A percentile compares a stretch with the other conserved stretches of the same genome.
Evolutionary conservation across 1,140 invertebrate species (phyloP).

Genomic region (Fopius arisanus): DNA sequence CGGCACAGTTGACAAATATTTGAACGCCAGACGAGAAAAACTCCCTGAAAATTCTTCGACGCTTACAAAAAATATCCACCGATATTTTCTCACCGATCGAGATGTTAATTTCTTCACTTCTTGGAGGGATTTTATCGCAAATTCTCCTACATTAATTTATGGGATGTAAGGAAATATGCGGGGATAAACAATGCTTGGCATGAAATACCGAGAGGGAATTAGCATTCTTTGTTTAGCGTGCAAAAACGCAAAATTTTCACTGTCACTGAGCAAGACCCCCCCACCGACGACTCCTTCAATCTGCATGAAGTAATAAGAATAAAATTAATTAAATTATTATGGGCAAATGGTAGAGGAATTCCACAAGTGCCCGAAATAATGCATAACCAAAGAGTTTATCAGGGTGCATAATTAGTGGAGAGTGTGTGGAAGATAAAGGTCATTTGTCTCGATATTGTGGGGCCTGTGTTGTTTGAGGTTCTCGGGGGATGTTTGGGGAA

Average conservation of each 20-base stretch:
- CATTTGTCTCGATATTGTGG: conserved; percentile 28
- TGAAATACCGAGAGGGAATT: no score
- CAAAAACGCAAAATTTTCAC: neutral
- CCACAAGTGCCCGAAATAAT: neutral
- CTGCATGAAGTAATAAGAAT: no score
- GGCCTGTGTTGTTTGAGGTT: conserved; percentile 21
- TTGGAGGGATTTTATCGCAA: neutral
- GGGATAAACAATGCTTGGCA: no score
- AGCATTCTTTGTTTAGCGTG: no score
- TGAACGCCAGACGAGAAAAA: neutral
- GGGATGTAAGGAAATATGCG: neutral
- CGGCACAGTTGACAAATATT: neutral
- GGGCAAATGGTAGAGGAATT: neutral
- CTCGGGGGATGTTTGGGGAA: conserved; percentile 12
- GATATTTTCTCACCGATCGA: neutral
- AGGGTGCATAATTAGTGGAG: conserved; percentile 20
- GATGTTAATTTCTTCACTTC: neutral
- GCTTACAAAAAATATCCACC: neutral
- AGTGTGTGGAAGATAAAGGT: conserved; percentile 26
- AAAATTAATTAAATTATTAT: neutral
- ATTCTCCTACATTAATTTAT: neutral
- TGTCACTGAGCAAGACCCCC: neutral
- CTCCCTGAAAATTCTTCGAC: neutral
- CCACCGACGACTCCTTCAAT: no score
- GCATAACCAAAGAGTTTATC: neutral